Conservation (phyloP, 2,797 vertebrate genomes). For the Arctocebus calabarensis region DNA sequence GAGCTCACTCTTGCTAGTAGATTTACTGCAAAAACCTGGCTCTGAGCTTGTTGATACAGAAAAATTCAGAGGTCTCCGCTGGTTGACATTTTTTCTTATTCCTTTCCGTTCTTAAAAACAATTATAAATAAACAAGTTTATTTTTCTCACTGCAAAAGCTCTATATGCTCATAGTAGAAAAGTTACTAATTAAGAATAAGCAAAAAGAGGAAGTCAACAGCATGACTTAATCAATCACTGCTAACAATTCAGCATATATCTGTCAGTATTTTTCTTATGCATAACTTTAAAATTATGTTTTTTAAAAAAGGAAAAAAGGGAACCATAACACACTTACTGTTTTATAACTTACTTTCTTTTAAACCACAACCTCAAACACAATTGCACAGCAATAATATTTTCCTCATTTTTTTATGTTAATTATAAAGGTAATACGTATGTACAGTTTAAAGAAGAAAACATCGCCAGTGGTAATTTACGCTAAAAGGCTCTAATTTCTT, state of each 20-base stretch:
- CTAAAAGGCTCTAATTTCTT: conserved; percentile 27
- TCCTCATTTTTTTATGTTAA: conserved; percentile 35
- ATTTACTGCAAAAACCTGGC: not conserved
- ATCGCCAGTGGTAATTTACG: not conserved
- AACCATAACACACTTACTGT: not conserved
- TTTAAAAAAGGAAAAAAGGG: not conserved
- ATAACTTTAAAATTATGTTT: conserved; percentile 18
- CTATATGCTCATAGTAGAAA: conserved; percentile 21
- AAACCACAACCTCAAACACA: not conserved
- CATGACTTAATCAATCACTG: not conserved
- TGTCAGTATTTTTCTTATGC: conserved; percentile 51
- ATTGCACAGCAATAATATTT: conserved; percentile 39
- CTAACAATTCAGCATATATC: not conserved
- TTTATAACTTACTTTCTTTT: conserved; percentile 52
- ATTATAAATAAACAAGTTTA: not conserved
- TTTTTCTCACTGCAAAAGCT: conserved; percentile 45
- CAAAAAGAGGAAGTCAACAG: conserved; percentile 26
- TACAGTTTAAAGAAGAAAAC: conserved; percentile 20
- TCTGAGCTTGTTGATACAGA: not conserved
- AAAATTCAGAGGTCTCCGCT: not conserved
- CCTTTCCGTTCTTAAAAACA: conserved; percentile 52
- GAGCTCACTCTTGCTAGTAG: not conserved
- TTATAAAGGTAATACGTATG: not conserved
- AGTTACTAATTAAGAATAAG: conserved; percentile 40
- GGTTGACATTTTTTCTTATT: conserved; percentile 15